These are phyloP conservation scores for Heliconius eleuchia DNA, from an alignment of 1,140 invertebrate species.

Conservation along the genomic window DNA sequence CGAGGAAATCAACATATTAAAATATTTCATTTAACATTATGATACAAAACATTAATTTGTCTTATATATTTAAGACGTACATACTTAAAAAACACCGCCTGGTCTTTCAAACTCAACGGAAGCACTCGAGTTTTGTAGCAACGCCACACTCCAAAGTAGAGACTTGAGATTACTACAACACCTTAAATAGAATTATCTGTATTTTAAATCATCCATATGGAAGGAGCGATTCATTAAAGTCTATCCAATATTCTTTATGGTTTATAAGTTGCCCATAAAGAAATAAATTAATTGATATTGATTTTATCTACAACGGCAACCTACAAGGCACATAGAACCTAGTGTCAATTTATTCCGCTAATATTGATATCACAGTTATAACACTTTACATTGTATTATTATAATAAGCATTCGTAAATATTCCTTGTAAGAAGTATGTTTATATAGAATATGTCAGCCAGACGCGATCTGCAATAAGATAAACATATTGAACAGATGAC, in stretches of 20 bases:
- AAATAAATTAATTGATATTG: background rate
- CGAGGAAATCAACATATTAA: no score
- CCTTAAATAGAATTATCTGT: conserved; percentile 69
- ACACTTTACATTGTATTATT: background rate
- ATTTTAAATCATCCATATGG: conserved; percentile 17
- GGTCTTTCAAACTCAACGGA: conserved; percentile 55
- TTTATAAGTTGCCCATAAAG: background rate
- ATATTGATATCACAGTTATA: background rate
- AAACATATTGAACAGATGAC: conserved; percentile 15
- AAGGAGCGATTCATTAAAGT: background rate
- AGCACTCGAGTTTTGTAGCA: conserved; percentile 53
- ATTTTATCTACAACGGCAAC: background rate
- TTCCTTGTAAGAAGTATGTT: conserved; percentile 12
- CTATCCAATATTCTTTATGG: background rate
- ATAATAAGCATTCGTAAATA: background rate
- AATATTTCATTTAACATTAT: background rate
- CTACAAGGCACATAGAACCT: background rate
- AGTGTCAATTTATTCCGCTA: no score
- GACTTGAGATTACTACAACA: conserved; percentile 67
- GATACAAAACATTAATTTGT: conserved; percentile 22
- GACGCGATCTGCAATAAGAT: conserved; percentile 8
- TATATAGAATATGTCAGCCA: background rate
- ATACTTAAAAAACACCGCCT: conserved; percentile 22
- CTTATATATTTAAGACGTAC: conserved; percentile 30
- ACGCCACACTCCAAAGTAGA: conserved; percentile 47